These are phyloP conservation scores for Platycheirus albimanus DNA, from an alignment of 2,888 invertebrate species.

Conservation along the genomic window DNA sequence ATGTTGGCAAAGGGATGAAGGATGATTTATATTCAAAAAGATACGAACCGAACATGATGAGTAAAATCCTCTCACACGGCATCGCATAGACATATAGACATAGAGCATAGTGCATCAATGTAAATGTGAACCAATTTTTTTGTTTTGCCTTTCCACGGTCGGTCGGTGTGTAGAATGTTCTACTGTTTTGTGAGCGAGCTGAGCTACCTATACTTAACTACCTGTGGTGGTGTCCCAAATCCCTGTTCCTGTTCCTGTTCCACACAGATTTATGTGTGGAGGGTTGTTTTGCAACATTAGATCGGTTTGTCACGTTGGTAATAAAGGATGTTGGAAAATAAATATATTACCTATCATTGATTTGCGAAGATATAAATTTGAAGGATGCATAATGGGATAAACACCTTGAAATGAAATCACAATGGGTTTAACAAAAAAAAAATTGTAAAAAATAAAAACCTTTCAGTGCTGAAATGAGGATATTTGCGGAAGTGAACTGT, in stretches of 20 bases:
- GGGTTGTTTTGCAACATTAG: slow-evolving; percentile 72
- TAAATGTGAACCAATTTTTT: slow-evolving; percentile 72
- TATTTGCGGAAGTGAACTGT: slow-evolving; percentile 28
- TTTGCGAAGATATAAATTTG: slow-evolving; percentile 75
- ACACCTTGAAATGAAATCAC: slow-evolving; percentile 77
- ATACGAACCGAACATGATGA: slow-evolving; percentile 53
- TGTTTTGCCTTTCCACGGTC: slow-evolving; percentile 59
- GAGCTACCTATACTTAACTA: slow-evolving; percentile 12
- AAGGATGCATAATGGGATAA: slow-evolving; percentile 79
- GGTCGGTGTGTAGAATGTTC: slow-evolving; percentile 12
- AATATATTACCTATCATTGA: slow-evolving; percentile 73
- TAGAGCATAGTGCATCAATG: slow-evolving; percentile 51
- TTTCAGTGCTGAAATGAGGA: background rate
- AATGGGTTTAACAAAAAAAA: slow-evolving; percentile 46
- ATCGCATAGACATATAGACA: too few relatives aligned
- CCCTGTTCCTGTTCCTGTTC: too few relatives aligned
- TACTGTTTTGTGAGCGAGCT: slow-evolving; percentile 25
- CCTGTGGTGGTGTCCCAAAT: slow-evolving; percentile 64
- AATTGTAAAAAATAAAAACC: background rate
- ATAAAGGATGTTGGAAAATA: slow-evolving; percentile 73
- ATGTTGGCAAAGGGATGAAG: slow-evolving; percentile 51
- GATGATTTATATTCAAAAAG: slow-evolving; percentile 60
- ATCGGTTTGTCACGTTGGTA: slow-evolving; percentile 73
- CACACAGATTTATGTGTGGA: slow-evolving; percentile 31
- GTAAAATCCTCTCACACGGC: slow-evolving; percentile 54